Conservation (phyloP, 2,797 vertebrate genomes). For the Lithobates sylvaticus region DNA sequence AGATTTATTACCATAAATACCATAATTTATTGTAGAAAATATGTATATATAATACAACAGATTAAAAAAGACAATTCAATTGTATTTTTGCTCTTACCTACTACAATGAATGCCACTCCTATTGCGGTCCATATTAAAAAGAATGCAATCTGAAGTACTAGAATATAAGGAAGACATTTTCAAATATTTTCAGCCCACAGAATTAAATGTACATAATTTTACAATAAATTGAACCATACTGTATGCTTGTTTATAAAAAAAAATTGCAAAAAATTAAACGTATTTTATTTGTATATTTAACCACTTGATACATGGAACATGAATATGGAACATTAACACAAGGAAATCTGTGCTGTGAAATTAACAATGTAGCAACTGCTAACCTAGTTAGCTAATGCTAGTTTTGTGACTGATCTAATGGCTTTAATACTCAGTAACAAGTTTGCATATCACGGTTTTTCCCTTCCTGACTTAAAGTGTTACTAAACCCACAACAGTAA, state of each 20-base stretch:
- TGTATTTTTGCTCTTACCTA: slow-evolving; percentile 34
- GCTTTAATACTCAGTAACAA: neutral
- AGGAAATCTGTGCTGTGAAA: neutral
- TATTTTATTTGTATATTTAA: too few relatives aligned
- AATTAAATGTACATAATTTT: neutral
- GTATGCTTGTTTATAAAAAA: too few relatives aligned
- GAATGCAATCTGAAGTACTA: slow-evolving; percentile 20
- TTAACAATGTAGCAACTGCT: neutral
- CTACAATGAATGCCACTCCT: slow-evolving; percentile 43
- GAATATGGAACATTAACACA: neutral
- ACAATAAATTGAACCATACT: neutral
- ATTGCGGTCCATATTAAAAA: slow-evolving; percentile 23
- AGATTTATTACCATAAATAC: neutral
- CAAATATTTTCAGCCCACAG: neutral
- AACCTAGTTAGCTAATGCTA: neutral
- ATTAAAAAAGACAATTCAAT: too few relatives aligned
- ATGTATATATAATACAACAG: neutral
- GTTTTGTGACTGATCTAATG: too few relatives aligned
- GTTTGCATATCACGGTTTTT: neutral
- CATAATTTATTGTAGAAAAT: neutral
- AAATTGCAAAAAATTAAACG: too few relatives aligned
- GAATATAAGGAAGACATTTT: slow-evolving; percentile 8
- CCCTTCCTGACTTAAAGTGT: too few relatives aligned
- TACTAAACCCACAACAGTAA: too few relatives aligned
- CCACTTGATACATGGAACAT: too few relatives aligned